Evolutionary conservation across 1,140 invertebrate species (phyloP), one percentile per base, ranked within the genome.

Genomic region (Spodoptera litura): DNA sequence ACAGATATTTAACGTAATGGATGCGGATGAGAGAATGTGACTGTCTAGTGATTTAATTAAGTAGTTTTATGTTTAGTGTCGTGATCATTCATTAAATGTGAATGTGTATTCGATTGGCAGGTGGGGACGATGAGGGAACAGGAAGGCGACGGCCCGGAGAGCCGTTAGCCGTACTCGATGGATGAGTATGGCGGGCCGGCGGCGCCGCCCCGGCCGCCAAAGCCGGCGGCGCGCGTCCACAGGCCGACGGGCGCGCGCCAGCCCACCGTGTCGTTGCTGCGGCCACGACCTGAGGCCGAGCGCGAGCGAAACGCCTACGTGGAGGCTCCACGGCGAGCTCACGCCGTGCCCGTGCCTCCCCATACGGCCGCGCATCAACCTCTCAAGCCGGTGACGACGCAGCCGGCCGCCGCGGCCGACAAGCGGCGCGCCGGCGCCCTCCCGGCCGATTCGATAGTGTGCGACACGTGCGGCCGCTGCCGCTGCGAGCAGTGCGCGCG

Each of bases 401-500:
- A 93, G 91, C 93, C 91, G 83, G 90, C 84, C 86, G 88, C 87
- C 83, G 85, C 86, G 79, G 86, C 85, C 81, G 89, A 88, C 85
- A 94, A 93, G 82, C 89, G 94, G 85, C 85, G 91, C 92, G 81
- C 85, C 91, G 76, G 93, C 95, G 75, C 83, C 90, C 77, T 93
- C 88, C 35, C 89, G 92, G 80, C 94, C 11, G 95, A 95, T 83
- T 97, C 97, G 9, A 98, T 98, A 85, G 97, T 98, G 87, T 99
- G 98, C 95, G 96, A 96, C 55, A 96, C 96, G 80, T 99, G 98
- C 95, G 97, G 97, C 27, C 96, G 96, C 79, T 99, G 98, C 91
- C 95, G 97, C 31, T 99, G 98, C 95, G 97, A 97, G 86, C 96
- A 97, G 78, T 99, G 98, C 94, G 96, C 97, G 64, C 96, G 96